Percentiles rank a stretch among this genome's conserved stretches.
Conservation (phyloP, 1,140 invertebrate genomes). For the Centruroides vittatus region DNA sequence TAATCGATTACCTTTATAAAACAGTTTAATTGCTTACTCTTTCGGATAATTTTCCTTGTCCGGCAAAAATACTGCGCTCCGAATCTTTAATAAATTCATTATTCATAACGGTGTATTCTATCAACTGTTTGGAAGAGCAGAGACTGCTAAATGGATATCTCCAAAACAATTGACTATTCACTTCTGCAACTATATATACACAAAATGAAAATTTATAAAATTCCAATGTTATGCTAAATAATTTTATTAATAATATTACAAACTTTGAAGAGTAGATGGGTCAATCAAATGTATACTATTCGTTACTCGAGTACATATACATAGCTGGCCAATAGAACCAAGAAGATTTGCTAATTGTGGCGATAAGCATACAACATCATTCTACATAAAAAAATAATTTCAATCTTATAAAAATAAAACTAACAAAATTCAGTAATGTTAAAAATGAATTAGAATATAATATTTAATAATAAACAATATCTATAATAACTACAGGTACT, state of each 20-base stretch:
- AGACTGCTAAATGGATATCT: conserved; percentile 69
- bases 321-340: conserved; percentile 83
- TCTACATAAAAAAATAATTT: conserved; percentile 22
- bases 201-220: neutral
- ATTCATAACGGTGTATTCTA: conserved; percentile 91
- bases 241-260: too few relatives aligned
- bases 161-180: conserved; percentile 68
- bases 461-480: too few relatives aligned
- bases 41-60: conserved; percentile 67
- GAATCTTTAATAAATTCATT: conserved; percentile 67
- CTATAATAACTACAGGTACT: too few relatives aligned
- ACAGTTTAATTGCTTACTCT: conserved; percentile 35
- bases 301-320: conserved; percentile 76
- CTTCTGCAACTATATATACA: conserved; percentile 56
- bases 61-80: conserved; percentile 56
- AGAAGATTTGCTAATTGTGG: conserved; percentile 71
- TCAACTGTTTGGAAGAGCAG: conserved; percentile 77
- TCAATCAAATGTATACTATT: conserved; percentile 87
- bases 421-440: too few relatives aligned
- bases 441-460: too few relatives aligned
- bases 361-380: conserved; percentile 87
- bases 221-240: neutral
- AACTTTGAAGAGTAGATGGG: conserved; percentile 65
- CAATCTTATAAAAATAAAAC: neutral
- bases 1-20: neutral